Evolutionary conservation across 2,113 vertebrate species (phyloP).

Genomic region (Daubentonia madagascariensis): DNA sequence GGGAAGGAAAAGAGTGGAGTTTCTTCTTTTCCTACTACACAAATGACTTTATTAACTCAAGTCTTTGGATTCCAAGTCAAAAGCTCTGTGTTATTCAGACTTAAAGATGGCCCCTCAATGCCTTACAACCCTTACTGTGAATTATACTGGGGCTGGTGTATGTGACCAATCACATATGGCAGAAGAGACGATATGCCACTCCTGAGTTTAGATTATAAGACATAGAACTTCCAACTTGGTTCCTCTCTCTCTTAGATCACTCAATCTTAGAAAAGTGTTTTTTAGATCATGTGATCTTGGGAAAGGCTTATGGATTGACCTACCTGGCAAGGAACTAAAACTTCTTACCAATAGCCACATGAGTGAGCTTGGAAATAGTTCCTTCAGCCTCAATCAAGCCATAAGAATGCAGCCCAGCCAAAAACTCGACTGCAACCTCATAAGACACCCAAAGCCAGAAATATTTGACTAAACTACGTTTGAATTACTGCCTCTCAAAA

Average conservation of each 20-base stretch:
- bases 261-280: background rate
- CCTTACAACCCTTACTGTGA: background rate
- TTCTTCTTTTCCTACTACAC: background rate
- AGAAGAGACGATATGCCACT: background rate
- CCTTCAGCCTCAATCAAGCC: background rate
- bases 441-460: background rate
- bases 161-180: background rate
- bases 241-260: background rate
- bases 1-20: background rate
- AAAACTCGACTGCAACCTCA: background rate
- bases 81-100: background rate
- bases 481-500: background rate
- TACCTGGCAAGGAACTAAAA: background rate
- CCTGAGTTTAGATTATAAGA: background rate
- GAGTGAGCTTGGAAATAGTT: background rate
- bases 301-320: background rate
- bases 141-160: background rate
- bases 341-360: background rate
- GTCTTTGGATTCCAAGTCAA: background rate
- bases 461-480: background rate
- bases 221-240: background rate
- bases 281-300: background rate
- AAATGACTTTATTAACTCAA: background rate
- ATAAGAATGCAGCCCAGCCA: background rate
- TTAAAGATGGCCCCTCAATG: background rate